phyloP scores from a whole-genome alignment of 2,113 vertebrate genomes.

The Cranoglanis bouderius region DNA sequence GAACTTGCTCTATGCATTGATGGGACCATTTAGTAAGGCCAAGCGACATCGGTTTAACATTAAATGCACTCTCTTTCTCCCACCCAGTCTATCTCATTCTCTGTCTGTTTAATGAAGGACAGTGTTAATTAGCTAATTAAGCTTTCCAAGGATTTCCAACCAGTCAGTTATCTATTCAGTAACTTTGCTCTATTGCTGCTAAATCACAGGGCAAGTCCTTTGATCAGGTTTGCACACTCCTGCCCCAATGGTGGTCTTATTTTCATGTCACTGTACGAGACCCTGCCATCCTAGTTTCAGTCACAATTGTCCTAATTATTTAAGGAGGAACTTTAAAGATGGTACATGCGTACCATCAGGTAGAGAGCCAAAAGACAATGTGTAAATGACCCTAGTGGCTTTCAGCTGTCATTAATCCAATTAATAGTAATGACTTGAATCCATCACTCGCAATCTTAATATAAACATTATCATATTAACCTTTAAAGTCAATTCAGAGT shows the following conservation, averaged over 20 bases:
- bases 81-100: neutral
- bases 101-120: constrained; percentile 27
- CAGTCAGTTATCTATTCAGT: constrained; percentile 15
- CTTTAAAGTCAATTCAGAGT: constrained; percentile 65
- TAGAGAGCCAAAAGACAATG: constrained; percentile 48
- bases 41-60: constrained; percentile 34
- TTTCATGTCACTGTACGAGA: neutral
- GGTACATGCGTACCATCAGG: constrained; percentile 15
- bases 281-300: neutral
- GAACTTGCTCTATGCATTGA: neutral
- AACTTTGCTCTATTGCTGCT: neutral
- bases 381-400: constrained; percentile 61
- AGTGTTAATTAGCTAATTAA: constrained; percentile 54
- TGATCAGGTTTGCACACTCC: constrained; percentile 13
- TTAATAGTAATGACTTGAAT: constrained; percentile 71
- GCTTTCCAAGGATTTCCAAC: constrained; percentile 30
- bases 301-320: constrained; percentile 9
- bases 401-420: constrained; percentile 69
- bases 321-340: neutral
- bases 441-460: constrained; percentile 68
- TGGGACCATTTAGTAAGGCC: constrained; percentile 34
- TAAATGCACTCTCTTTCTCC: constrained; percentile 7
- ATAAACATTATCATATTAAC: constrained; percentile 76
- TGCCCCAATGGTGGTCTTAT: constrained; percentile 3
- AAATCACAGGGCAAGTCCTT: neutral